Conservation (phyloP, 1,140 invertebrate genomes). For the Maniola jurtina region DNA sequence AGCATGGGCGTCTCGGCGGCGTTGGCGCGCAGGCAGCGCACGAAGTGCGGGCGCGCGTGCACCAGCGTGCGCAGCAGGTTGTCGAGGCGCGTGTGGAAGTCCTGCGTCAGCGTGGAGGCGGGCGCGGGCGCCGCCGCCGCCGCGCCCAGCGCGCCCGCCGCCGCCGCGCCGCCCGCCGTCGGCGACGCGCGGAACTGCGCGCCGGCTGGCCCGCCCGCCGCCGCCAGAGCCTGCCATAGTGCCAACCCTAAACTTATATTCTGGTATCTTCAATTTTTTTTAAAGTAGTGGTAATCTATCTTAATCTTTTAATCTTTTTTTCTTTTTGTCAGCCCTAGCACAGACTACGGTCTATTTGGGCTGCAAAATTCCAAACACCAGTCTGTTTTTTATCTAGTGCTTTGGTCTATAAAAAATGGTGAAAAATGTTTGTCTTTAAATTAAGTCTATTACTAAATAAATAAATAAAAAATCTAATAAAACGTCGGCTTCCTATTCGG, state of each 20-base stretch:
- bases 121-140: slow-evolving; percentile 92
- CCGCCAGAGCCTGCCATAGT: slow-evolving; percentile 82
- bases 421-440: too few species aligned
- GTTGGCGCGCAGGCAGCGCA: slow-evolving; percentile 94
- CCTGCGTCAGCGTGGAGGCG: slow-evolving; percentile 94
- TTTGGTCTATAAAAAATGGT: too few species aligned
- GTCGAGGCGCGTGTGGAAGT: slow-evolving; percentile 95
- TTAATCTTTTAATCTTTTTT: too few species aligned
- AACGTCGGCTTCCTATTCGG: too few species aligned
- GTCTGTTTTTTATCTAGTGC: too few species aligned
- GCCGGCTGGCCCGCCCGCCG: slow-evolving; percentile 88
- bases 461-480: too few species aligned
- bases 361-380: too few species aligned
- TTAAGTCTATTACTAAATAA: too few species aligned
- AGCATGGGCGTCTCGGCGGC: slow-evolving; percentile 86
- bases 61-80: slow-evolving; percentile 94
- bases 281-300: too few species aligned
- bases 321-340: too few species aligned
- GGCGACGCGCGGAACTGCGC: slow-evolving; percentile 94
- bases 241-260: not conserved
- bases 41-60: slow-evolving; percentile 95
- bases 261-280: not conserved
- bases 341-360: too few species aligned
- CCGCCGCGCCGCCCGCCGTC: slow-evolving; percentile 92
- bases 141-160: slow-evolving; percentile 91